phyloP scores from a whole-genome alignment of 1,140 invertebrate species.

The Augochlora pura region DNA sequence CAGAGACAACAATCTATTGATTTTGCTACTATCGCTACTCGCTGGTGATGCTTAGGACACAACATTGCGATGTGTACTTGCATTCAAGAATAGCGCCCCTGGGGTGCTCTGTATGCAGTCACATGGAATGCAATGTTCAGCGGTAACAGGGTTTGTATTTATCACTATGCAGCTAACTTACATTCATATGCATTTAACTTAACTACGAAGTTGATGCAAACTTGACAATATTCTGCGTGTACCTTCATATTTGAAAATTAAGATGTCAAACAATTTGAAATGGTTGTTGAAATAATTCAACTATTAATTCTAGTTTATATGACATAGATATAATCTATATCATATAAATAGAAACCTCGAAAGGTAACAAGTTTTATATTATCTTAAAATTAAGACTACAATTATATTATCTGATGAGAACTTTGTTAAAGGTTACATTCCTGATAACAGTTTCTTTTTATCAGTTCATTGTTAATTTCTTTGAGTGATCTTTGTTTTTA shows the following conservation, averaged over 20 bases:
- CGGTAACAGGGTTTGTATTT: slow-evolving; percentile 79
- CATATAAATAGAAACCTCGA: neutral
- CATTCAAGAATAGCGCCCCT: slow-evolving; percentile 73
- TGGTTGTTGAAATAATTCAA: no score
- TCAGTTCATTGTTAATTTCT: neutral
- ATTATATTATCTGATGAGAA: neutral
- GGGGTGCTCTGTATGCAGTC: slow-evolving; percentile 61
- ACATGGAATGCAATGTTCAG: slow-evolving; percentile 76
- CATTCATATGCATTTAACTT: slow-evolving; percentile 47
- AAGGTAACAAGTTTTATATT: neutral
- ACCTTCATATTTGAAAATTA: neutral
- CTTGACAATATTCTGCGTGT: neutral
- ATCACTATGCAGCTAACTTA: slow-evolving; percentile 74
- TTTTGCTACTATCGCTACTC: slow-evolving; percentile 80
- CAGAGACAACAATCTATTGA: slow-evolving; percentile 79
- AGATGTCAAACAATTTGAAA: neutral
- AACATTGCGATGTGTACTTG: slow-evolving; percentile 74
- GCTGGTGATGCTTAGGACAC: slow-evolving; percentile 73
- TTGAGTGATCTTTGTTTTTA: no score
- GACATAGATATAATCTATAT: neutral
- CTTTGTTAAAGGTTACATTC: neutral
- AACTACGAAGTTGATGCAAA: slow-evolving; percentile 3
- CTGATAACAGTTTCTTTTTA: neutral
- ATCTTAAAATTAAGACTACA: neutral
- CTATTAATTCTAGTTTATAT: neutral